Evolutionary conservation across 2,888 invertebrate species (phyloP).

Genomic region (Polydrusus tereticollis): DNA sequence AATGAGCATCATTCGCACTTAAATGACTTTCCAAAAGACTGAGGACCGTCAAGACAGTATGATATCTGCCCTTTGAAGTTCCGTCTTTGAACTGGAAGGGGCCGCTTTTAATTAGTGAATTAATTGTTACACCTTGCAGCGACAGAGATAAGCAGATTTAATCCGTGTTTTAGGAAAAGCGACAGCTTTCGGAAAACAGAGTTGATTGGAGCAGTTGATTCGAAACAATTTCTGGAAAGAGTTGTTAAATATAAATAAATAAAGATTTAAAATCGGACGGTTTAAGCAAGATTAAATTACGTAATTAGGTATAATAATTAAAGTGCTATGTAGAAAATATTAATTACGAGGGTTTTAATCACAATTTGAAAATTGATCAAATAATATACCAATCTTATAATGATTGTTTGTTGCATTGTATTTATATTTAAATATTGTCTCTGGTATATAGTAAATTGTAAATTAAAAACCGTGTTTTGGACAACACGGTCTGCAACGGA

Average conservation of each 20-base stretch:
- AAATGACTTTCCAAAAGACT: slow-evolving; percentile 6
- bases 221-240: neutral
- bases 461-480: slow-evolving; percentile 36
- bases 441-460: slow-evolving; percentile 26
- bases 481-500: slow-evolving; percentile 23
- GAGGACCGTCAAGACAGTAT: neutral
- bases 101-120: slow-evolving; percentile 21
- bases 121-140: slow-evolving; percentile 24
- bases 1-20: neutral
- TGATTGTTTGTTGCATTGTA: too few species aligned
- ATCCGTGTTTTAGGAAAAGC: neutral
- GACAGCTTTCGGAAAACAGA: neutral
- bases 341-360: neutral
- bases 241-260: neutral
- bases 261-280: neutral
- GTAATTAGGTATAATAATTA: neutral
- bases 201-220: neutral
- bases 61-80: slow-evolving; percentile 19
- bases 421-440: neutral
- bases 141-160: slow-evolving; percentile 6
- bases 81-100: slow-evolving; percentile 2
- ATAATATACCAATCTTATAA: too few species aligned
- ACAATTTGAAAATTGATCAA: neutral
- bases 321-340: neutral
- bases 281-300: neutral